Evolutionary conservation across 2,888 invertebrate genomes (phyloP).

Genomic region (Taphrorychus bicolor): DNA sequence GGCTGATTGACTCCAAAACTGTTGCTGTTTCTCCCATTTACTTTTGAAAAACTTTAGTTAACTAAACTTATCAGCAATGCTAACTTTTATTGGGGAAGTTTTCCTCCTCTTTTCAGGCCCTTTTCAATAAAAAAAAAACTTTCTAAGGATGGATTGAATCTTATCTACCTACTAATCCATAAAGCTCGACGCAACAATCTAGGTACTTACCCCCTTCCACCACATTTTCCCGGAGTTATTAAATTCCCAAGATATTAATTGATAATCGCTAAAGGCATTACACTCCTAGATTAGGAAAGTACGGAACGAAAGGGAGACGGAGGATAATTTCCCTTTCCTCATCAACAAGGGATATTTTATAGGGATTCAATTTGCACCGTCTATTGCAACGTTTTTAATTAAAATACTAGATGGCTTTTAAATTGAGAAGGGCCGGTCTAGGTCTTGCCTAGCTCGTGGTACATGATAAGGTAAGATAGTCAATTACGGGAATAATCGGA

Average conservation of each 20-base stretch:
- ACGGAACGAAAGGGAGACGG: slow-evolving; percentile 13
- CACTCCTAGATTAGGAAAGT: slow-evolving; percentile 30
- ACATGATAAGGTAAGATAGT: slow-evolving; percentile 4
- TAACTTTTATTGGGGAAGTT: no score
- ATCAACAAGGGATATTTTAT: slow-evolving; percentile 46
- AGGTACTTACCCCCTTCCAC: not conserved
- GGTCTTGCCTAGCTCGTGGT: not conserved
- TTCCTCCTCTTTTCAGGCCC: no score
- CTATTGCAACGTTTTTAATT: slow-evolving; percentile 36
- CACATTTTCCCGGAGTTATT: slow-evolving; percentile 32
- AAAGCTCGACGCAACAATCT: not conserved
- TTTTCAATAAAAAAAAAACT: no score
- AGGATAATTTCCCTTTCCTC: slow-evolving; percentile 46
- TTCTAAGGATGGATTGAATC: no score
- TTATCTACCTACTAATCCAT: no score
- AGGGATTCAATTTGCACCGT: slow-evolving; percentile 46
- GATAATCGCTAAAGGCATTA: slow-evolving; percentile 45
- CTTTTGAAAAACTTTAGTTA: no score
- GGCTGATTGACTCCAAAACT: no score
- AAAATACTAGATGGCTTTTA: slow-evolving; percentile 31
- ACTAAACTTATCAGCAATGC: no score
- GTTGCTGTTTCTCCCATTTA: no score
- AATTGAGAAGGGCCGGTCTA: slow-evolving; percentile 11
- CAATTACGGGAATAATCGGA: not conserved
- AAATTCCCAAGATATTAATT: slow-evolving; percentile 45